Evolutionary conservation across 2,113 vertebrate genomes (phyloP), one percentile per base, ranked within the genome.

Genomic region (Delphinus delphis): DNA sequence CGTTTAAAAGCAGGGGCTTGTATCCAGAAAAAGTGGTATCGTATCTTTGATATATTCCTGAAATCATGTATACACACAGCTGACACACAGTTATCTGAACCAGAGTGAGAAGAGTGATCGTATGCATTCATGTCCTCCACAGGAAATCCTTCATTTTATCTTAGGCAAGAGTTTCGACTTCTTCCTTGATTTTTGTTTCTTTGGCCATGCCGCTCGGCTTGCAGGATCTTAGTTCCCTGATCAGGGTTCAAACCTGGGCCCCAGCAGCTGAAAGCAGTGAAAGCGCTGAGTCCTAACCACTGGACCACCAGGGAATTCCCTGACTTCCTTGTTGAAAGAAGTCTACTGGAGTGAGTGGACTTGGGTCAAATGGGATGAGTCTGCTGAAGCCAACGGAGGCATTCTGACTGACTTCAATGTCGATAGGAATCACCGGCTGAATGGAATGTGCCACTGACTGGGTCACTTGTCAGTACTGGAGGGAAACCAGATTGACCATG

Each of bases 1-100:
- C 36, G 1, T 79, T 71, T 88, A 79, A 93, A 95, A 96, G 84
- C 84, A 86, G 41, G 55, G 86, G 60, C 11, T 93, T 92, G 80
- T 47, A 60, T 83, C 73, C 38, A 89, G 68, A 65, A 96, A 93
- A 83, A 60, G 58, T 41, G n/a, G 47, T 58, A 83, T 87, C 33
- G 44, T 85, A 62, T 82, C 93, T 95, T 73, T 68, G 62, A 74
- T 44, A 5, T 44, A 82, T 83, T 93, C 31, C 50, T 89, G 86
- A 68, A 62, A 73, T 68, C 86, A 53, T 21, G 36, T 58, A 65
- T 73, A 50, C 26, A 63, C 26, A 50, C 18, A 74, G 70, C 21
- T 73, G 79, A 80, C 38, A 44, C 23, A 26, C 33, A 76, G 80
- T 62, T 76, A 38, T 74, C 58, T 71, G 28, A 50, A 90, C 23